Evolutionary conservation across 2,888 invertebrate species (phyloP), one percentile per base, ranked within the genome.

Genomic region (Mesorhabditis sp.): DNA sequence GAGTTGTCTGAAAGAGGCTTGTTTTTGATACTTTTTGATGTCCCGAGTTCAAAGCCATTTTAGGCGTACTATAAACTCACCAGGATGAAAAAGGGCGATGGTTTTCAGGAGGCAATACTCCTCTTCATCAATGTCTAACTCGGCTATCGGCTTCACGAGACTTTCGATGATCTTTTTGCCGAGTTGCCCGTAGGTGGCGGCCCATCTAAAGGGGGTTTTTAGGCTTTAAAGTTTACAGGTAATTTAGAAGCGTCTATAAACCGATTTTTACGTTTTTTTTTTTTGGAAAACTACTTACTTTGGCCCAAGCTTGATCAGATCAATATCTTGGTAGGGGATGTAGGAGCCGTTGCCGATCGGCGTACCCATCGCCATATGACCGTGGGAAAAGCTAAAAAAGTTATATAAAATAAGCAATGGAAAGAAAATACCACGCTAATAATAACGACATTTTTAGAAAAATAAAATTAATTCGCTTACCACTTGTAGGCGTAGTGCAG

Each of bases 71-170:
- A 13, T 45, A 0, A 43, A 10, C 58, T 50, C 45, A 79, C 80
- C 79, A 70, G 73, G 73, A 45, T 80, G 80, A 70, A 79, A 80
- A 62, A 79, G 73, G 10, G 78, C 73, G 65, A 79, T 76, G 41
- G 80, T 76, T 72, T 80, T 80, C 65, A 79, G 72, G 13, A 80
- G 70, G 28, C 74, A 76, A 69, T 78, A 79, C 66, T 80, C 80
- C 67, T 77, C 77, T 43, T 74, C 75, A 61, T 74, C 78, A 44
- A 80, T 74, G 68, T 78, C 72, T 70, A 80, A 45, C 67, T 78
- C 79, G 45, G 68, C 70, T 76, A 80, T 78, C 41, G 76, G 77
- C 62, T 74, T 74, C 3, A 76, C 80, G 44, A 79, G 77, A 69
- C 76, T 68, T 28, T 80, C 79, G 6, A 80, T 70, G 68, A 79